Base-by-base conservation (phyloP, 1,140 invertebrate species). In the Cotesia typhae region DNA sequence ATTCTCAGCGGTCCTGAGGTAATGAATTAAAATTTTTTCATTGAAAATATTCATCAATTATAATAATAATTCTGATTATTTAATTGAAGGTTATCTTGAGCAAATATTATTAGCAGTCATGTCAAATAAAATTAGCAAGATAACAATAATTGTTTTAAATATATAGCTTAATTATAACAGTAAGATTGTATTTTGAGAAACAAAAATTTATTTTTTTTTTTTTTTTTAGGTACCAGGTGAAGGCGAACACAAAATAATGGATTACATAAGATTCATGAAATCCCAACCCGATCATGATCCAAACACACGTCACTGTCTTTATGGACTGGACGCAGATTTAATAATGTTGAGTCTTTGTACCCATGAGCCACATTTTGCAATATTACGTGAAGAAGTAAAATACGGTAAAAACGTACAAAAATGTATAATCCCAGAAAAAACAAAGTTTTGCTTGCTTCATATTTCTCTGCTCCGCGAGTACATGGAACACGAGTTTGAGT, bases 241-340 rank as follows among this genome's bases (percentile, higher is more conserved):
- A 90, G 97, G 97, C 4, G 97, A 99, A 87, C 97, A 99, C 83
- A 99, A 99, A 88, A 97, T 99, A 61, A 98, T 98, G 96, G 97
- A 99, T 83, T 98, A 96, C 81, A 98, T 99, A 75, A 88, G 97
- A 14, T 95, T 93, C 85, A 88, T 95, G 81, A 93, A 94, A 78
- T 90, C 94, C 0, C 91, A 94, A 82, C 90, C 93, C 2, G 91
- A 91, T 72, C 96, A 96, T 83, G 92, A 98, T 85, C 90, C 92
- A 1, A 94, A 97, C 80, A 98, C 95, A 0, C 87, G 95, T 4
- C 97, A 99, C 83, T 99, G 97, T 86, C 87, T 99, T 5, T 98
- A 98, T 85, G 97, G 97, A 0, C 87, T 98, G 6, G 97, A 99
- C 88, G 97, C 97, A 17, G 97, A 99, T 90, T 88, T 99, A 66